Evolutionary conservation across 2,888 invertebrate species (phyloP), one percentile per base, ranked within the genome.

Genomic region (Xylophagus ater): DNA sequence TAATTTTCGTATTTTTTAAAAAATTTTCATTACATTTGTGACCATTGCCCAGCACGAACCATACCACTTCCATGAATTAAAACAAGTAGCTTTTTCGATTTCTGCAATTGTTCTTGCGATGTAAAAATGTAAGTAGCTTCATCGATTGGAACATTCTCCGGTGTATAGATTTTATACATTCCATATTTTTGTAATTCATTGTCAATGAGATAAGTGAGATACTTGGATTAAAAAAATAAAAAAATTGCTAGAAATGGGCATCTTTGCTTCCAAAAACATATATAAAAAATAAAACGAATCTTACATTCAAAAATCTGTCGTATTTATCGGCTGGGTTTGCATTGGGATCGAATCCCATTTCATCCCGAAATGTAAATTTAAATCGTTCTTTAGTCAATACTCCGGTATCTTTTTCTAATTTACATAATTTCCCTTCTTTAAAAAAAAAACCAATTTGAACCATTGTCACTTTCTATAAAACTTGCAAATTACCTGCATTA

Each of bases 21-120:
- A 4, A 10, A 17, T 17, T 9, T n/a, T n/a, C n/a, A 64, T 58
- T 60, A 81, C 81, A 76, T 78, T 56, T 84, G 70, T 19, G 83
- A 76, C 85, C 85, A 86, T 52, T 85, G 85, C 0, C 86, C 86
- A 28, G 85, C 85, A 37, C 81, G 67, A 0, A 86, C 85, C 21
- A 76, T 81, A 4, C 86, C 86, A 42, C 76, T 77, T 0, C 87
- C 86, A 61, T 86, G 83, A 30, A 87, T 78, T 7, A 87, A 61
- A 10, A 86, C 61, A 45, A 86, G 51, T 25, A 86, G 53, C 39
- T 72, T 71, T 47, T 71, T 68, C 4, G 73, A 67, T 45, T 72
- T 72, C 2, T 65, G 59, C 18, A 74, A 64, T 49, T 74, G 72
- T 53, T 76, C 71, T 9, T 73, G 68, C 10, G 76, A 76, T 0